Percentiles rank a stretch among this genome's conserved stretches.
These are phyloP conservation scores for Hydrophis major DNA, from an alignment of 2,797 vertebrate genomes.

Conservation along the genomic window DNA sequence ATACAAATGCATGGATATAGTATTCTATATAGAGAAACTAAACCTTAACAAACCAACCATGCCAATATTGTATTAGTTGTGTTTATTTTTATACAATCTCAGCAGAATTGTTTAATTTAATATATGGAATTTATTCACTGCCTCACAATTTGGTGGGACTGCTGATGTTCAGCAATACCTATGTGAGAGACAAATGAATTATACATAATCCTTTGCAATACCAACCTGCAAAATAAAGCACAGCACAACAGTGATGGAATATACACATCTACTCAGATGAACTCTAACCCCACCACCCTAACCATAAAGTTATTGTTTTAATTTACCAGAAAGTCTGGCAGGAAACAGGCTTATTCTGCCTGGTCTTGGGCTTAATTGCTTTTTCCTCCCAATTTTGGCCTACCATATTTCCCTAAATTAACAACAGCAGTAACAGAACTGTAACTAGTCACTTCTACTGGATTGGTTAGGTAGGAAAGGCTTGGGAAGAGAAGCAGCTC, in stretches of 20 bases:
- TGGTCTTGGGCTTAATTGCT: not conserved
- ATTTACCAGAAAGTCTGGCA: not conserved
- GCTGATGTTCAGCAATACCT: not conserved
- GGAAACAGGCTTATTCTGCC: not conserved
- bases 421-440: not conserved
- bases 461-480: not conserved
- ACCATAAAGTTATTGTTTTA: not conserved
- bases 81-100: not conserved
- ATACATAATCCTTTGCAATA: not conserved
- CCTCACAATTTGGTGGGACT: not conserved
- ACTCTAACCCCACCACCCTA: not conserved
- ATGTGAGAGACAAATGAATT: not conserved
- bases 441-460: not conserved
- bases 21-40: not conserved
- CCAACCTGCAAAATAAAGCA: not conserved
- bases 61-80: not conserved
- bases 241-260: not conserved
- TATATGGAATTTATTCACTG: not conserved
- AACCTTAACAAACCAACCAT: not conserved
- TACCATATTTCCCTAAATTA: not conserved
- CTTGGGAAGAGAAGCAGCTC: not conserved
- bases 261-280: not conserved
- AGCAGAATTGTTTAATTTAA: not conserved
- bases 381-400: not conserved
- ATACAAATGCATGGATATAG: not conserved